These are phyloP conservation scores for Hybognathus amarus DNA, from an alignment of 2,797 vertebrate genomes.

Conservation along the genomic window DNA sequence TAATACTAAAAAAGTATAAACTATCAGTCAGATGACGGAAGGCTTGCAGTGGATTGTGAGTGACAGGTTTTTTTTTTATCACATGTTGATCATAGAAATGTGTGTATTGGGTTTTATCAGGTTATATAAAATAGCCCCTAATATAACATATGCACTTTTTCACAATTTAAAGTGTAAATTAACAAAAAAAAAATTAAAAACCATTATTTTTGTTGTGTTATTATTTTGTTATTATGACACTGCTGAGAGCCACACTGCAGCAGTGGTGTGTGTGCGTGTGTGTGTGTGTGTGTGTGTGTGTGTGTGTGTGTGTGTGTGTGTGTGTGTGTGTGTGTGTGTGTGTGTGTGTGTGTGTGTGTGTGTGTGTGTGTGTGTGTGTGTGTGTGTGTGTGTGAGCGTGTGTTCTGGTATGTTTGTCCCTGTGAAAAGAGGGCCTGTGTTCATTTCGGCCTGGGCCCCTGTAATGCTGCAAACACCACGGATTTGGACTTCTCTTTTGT, in stretches of 20 bases:
- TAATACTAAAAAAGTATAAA: too few species aligned
- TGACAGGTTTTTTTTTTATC: neutral
- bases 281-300: slow-evolving; percentile 38
- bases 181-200: neutral
- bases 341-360: slow-evolving; percentile 45
- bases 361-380: slow-evolving; percentile 46
- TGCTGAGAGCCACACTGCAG: too few species aligned
- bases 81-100: neutral
- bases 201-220: too few species aligned
- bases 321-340: too few species aligned
- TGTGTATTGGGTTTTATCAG: neutral
- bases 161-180: neutral
- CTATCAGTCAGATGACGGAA: neutral
- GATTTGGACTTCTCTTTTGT: slow-evolving; percentile 80
- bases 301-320: slow-evolving; percentile 24
- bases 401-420: slow-evolving; percentile 64
- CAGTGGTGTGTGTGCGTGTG: neutral
- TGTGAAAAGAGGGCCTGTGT: slow-evolving; percentile 74
- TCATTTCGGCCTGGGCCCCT: slow-evolving; percentile 77
- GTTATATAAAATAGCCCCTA: neutral
- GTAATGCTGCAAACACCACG: slow-evolving; percentile 76
- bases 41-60: neutral
- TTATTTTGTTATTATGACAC: too few species aligned
- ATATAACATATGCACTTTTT: neutral
- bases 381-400: slow-evolving; percentile 30